Evolutionary conservation across 2,797 vertebrate genomes (phyloP), one percentile per base, ranked within the genome.

Genomic region (Argyrosomus regius): DNA sequence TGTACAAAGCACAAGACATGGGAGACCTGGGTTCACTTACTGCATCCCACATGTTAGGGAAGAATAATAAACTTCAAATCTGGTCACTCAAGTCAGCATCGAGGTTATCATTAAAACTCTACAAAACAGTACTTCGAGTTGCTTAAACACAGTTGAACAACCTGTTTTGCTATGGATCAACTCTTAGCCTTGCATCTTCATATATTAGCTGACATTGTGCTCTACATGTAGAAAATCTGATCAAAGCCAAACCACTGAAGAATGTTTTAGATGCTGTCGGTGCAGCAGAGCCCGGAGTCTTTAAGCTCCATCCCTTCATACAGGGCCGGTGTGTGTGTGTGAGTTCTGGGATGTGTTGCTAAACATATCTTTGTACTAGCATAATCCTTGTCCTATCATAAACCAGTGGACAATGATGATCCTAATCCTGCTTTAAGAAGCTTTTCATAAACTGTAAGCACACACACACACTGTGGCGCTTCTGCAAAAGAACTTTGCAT

Each of bases 381-480:
- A 24, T 90, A 93, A 93, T 91, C 87, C 90, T 54, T 75, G 88
- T 90, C 72, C 49, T 88, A 86, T 88, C 82, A 83, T 85, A 88
- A 91, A 49, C 82, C 76, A 72, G 57, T 63, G 82, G 75, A 91
- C 91, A 91, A 90, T 92, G 72, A 79, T 77, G 81, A 88, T 88
- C 24, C 71, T 90, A 91, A 90, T 91, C 90, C 90, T 45, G 63
- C 84, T 72, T 63, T 88, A 83, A 91, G 80, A 77, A 82, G 90
- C 84, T 91, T 91, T 91, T 84, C 75, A 72, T 66, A 80, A 75
- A 89, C 76, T 70, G 61, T 9, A 72, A n/a, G 20, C 60, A 43
- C 67, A 72, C 59, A 69, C 58, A 76, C 73, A 28, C 53, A 54
- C 61, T 1, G 10, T 9, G 6, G 20, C 6, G 67, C 49, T 61